Conservation (phyloP, 2,113 vertebrate species). For the Amblyopsis rosae region DNA sequence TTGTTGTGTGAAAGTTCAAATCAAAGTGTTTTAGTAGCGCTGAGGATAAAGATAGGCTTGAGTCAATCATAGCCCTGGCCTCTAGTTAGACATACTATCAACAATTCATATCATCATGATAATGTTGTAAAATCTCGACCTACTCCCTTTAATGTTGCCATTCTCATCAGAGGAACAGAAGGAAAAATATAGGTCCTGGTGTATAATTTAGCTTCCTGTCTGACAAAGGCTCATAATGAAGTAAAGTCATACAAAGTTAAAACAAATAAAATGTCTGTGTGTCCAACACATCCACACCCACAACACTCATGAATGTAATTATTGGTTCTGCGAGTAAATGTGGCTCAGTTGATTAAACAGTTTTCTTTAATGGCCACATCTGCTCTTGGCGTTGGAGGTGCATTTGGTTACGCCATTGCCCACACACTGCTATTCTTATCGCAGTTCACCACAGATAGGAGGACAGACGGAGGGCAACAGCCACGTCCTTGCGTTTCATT, state of each 20-base stretch:
- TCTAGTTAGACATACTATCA: background rate
- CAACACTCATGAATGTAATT: conserved; percentile 29
- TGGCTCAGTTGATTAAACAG: conserved; percentile 39
- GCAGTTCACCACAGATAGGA: conserved; percentile 44
- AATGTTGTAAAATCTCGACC: background rate
- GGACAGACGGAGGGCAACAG: conserved; percentile 25
- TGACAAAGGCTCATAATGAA: conserved; percentile 23
- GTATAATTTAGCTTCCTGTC: conserved; percentile 28
- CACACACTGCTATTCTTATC: conserved; percentile 59
- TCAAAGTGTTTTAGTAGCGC: background rate
- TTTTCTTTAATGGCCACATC: conserved; percentile 41
- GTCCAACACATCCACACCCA: background rate
- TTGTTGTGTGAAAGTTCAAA: background rate
- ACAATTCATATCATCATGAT: background rate
- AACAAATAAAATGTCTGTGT: conserved; percentile 26
- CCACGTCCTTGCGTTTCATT: conserved; percentile 57
- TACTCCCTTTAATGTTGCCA: background rate
- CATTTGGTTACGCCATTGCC: conserved; percentile 34
- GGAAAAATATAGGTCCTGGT: conserved; percentile 2
- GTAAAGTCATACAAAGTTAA: conserved; percentile 22
- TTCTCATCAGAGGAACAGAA: background rate
- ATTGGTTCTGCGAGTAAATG: conserved; percentile 28
- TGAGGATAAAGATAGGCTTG: background rate
- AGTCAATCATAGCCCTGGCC: background rate
- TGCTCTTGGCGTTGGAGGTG: conserved; percentile 35